Conservation (phyloP, 2,797 vertebrate genomes). For the Tenualosa ilisha region DNA sequence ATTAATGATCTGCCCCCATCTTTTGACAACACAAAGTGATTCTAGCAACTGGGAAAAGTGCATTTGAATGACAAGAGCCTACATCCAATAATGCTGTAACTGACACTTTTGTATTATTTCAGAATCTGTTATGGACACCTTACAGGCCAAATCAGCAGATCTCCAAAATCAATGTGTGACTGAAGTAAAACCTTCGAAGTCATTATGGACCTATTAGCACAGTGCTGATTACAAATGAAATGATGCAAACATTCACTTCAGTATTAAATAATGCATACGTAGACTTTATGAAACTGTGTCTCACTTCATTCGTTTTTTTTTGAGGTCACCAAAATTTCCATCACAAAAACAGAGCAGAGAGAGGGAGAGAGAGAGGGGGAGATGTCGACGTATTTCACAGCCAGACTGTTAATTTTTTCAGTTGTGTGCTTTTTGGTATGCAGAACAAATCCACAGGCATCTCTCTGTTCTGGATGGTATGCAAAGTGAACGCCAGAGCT, state of each 20-base stretch:
- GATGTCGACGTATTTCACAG: background rate
- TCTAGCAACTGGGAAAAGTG: background rate
- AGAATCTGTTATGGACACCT: background rate
- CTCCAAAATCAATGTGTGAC: background rate
- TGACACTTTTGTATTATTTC: background rate
- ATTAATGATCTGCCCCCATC: background rate
- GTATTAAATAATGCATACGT: background rate
- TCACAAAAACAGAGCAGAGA: background rate
- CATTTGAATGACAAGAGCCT: background rate
- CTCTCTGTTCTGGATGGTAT: constrained; percentile 42
- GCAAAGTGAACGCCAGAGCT: constrained; percentile 10
- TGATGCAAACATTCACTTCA: background rate
- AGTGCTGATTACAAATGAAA: background rate
- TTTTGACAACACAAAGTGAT: background rate
- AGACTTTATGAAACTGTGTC: background rate
- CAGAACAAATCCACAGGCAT: constrained; percentile 35
- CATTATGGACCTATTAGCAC: background rate
- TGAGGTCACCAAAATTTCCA: constrained; percentile 29
- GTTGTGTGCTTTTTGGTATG: constrained; percentile 31
- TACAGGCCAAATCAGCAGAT: background rate
- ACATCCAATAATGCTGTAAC: background rate
- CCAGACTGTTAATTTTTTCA: constrained; percentile 12
- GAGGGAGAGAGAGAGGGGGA: background rate
- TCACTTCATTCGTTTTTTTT: no score
- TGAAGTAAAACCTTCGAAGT: background rate